Base-by-base conservation (phyloP, 2,888 invertebrate genomes). In the Ceramica pisi region DNA sequence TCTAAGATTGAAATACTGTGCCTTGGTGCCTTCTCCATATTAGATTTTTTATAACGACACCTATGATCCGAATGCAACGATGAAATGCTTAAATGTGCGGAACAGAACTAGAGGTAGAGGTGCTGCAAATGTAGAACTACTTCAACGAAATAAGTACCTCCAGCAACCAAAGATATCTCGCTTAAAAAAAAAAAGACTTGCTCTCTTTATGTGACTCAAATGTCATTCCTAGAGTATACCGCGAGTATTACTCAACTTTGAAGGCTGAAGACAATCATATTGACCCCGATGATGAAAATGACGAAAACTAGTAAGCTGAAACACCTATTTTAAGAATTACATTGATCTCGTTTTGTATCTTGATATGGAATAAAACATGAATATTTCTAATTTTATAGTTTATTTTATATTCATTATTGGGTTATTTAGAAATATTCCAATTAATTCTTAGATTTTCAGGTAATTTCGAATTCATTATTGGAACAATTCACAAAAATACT, bases 161-260 rank as follows among this genome's bases (percentile, higher is more conserved):
- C 31, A 56, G 68, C 62, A 56, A 62, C 62, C 72, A 67, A 57
- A 63, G 16, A 69, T 73, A 73, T 67, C 69, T 38, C 67, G 10
- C 21, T 50, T 71, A 61, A 70, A 79, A 38, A 75, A n/a, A 78
- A 65, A 75, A 79, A 73, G 67, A 73, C 21, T 70, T 79, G 35
- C 69, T 72, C 63, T 12, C 72, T 35, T 71, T 72, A 70, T 79
- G 75, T 61, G 62, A 75, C 65, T 59, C 59, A 59, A 57, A 59
- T 59, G 59, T 41, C 21, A 59, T 59, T 41, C 59, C 57, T 41
- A 57, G 57, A 57, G 38, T 57, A 38, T 55, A 55, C 31, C 55
- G 55, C 31, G 55, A 55, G 12, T 56, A 56, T 56, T 56, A 56
- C 56, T 56, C 57, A 57, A 57, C 38, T 57, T 57, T 57, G 7